Evolutionary conservation across 2,797 vertebrate genomes (phyloP), one percentile per base, ranked within the genome.

Genomic region (Fistularia commersonii): DNA sequence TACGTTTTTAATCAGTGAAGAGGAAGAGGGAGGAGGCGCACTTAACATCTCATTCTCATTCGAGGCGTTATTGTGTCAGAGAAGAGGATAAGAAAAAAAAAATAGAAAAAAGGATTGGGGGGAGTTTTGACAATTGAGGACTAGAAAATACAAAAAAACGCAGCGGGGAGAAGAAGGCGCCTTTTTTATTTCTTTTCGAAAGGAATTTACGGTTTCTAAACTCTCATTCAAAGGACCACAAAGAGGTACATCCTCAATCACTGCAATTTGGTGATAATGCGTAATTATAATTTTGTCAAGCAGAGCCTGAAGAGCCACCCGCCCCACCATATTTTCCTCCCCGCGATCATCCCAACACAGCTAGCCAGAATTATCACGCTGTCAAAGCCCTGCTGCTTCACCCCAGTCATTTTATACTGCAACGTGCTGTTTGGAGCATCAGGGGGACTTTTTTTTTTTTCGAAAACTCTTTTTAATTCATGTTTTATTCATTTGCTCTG

Each of bases 281-380:
- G 57, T 81, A 66, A 81, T 87, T 82, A 72, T 81, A 69, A 83
- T 82, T 75, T 64, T 67, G 69, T 82, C 71, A 71, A 74, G 77
- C 54, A 39, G 69, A 7, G 64, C 65, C 66, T 83, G 74, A 76
- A 77, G 75, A 76, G 70, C 38, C 41, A 3, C n/a, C n/a, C 39
- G n/a, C n/a, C n/a, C n/a, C n/a, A n/a, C n/a, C n/a, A n/a, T n/a
- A n/a, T n/a, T n/a, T n/a, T n/a, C n/a, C n/a, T n/a, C 48, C 53
- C 50, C 45, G 41, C 63, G 58, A 66, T 67, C 65, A 69, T 74
- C 69, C 56, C 52, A 36, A 57, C 66, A 64, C 63, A 74, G 67
- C 64, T 12, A 12, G 53, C 54, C 51, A 47, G 45, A 64, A 73
- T 76, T 62, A 75, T 76, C 62, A 60, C 41, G 52, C 65, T 58